Percentiles rank a stretch among this genome's conserved stretches.
Conservation (phyloP, 1,140 invertebrate genomes). For the Drosophila fuyamai region DNA sequence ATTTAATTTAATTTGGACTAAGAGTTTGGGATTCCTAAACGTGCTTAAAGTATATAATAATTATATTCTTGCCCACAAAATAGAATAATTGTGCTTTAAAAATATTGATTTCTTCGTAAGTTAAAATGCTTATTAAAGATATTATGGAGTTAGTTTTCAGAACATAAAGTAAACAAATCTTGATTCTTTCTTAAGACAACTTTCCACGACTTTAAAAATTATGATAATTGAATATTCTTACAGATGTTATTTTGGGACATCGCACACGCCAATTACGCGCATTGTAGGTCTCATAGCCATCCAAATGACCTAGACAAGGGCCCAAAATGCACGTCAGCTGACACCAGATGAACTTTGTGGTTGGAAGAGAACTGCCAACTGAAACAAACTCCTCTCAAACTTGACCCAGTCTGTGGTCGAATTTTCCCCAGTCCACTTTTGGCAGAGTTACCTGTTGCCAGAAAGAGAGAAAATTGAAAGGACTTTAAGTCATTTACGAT, state of each 20-base stretch:
- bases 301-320: conserved; percentile 60
- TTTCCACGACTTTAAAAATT: too few species aligned
- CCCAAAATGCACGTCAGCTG: conserved; percentile 66
- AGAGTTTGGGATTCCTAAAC: background rate
- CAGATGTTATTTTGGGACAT: conserved; percentile 33
- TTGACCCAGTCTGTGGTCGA: conserved; percentile 48
- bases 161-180: too few species aligned
- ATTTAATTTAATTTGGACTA: conserved; percentile 8
- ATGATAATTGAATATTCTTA: background rate
- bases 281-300: conserved; percentile 62
- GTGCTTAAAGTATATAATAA: background rate
- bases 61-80: too few species aligned
- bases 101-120: too few species aligned
- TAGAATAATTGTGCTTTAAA: too few species aligned
- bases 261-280: conserved; percentile 61
- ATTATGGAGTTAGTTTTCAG: too few species aligned
- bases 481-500: conserved; percentile 35
- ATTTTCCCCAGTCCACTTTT: conserved; percentile 3
- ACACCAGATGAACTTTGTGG: conserved; percentile 40
- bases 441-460: conserved; percentile 64
- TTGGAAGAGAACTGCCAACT: conserved; percentile 1
- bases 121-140: too few species aligned
- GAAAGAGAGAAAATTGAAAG: background rate
- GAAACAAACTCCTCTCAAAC: conserved; percentile 38
- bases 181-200: too few species aligned